Evolutionary conservation across 2,113 vertebrate genomes (phyloP).

Genomic region (Diglossa brunneiventris): DNA sequence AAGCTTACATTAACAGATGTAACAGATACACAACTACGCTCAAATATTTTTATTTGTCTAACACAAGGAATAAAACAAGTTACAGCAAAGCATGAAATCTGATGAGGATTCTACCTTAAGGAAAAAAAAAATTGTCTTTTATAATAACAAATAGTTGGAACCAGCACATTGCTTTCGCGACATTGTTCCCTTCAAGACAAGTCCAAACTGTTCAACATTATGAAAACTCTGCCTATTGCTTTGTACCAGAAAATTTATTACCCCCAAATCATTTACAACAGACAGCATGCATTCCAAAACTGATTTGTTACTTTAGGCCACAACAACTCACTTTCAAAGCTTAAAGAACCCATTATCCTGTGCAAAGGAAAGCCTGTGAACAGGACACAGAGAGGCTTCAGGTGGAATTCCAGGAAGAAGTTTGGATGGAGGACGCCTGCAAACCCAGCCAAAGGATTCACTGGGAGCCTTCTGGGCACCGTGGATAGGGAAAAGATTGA

Average conservation of each 20-base stretch:
- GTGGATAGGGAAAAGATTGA: background rate
- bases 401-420: constrained; percentile 5
- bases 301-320: constrained; percentile 81
- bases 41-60: constrained; percentile 71
- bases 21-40: constrained; percentile 22
- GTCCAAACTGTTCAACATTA: constrained; percentile 84
- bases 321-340: constrained; percentile 68
- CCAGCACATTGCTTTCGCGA: constrained; percentile 70
- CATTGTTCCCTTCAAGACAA: constrained; percentile 84
- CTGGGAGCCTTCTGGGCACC: background rate
- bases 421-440: background rate
- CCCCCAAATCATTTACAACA: constrained; percentile 82
- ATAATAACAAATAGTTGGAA: constrained; percentile 82
- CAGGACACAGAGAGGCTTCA: background rate
- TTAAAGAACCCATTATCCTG: constrained; percentile 58
- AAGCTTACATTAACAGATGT: constrained; percentile 14
- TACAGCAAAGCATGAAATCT: constrained; percentile 76
- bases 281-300: constrained; percentile 83
- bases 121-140: constrained; percentile 74
- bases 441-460: background rate
- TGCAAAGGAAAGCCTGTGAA: constrained; percentile 21
- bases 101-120: constrained; percentile 79
- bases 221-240: constrained; percentile 79
- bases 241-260: constrained; percentile 84
- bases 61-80: constrained; percentile 79